These are phyloP conservation scores for Apomyelois bistriatella DNA, from an alignment of 2,888 invertebrate species.

Conservation along the genomic window DNA sequence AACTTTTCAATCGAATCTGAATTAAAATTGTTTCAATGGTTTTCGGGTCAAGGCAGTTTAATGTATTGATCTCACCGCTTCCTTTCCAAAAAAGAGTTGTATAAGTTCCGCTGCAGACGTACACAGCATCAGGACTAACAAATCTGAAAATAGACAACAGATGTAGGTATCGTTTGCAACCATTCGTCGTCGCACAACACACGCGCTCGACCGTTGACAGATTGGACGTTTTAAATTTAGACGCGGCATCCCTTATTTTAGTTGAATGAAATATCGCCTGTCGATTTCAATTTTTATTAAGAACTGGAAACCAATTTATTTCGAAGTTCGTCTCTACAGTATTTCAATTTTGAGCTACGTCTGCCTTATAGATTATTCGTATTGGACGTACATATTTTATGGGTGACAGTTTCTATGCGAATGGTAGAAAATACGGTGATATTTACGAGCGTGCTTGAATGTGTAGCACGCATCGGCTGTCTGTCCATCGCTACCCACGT, in stretches of 20 bases:
- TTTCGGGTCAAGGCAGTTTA: conserved; percentile 30
- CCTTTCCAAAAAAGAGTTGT: conserved; percentile 55
- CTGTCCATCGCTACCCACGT: conserved; percentile 56
- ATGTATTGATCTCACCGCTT: conserved; percentile 36
- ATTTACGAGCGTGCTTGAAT: conserved; percentile 55
- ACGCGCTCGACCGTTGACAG: conserved; percentile 76
- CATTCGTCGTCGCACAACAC: conserved; percentile 73
- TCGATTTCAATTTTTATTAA: conserved; percentile 43
- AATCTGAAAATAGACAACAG: conserved; percentile 74
- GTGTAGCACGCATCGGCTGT: conserved; percentile 54
- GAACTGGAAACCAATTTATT: conserved; percentile 9
- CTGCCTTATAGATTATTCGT: conserved; percentile 10
- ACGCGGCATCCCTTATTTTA: conserved; percentile 68
- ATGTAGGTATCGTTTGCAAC: conserved; percentile 73
- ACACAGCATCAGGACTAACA: conserved; percentile 46
- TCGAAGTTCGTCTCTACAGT: conserved; percentile 1
- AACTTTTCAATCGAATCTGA: conserved; percentile 35
- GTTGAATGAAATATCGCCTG: conserved; percentile 67
- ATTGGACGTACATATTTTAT: conserved; percentile 24
- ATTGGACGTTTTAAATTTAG: conserved; percentile 75
- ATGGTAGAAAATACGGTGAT: conserved; percentile 40
- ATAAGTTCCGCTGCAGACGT: conserved; percentile 64
- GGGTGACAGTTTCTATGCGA: conserved; percentile 32
- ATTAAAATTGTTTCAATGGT: conserved; percentile 31
- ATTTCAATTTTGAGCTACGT: conserved; percentile 26